A percentile compares a stretch with the other conserved stretches of the same genome.
phyloP scores from a whole-genome alignment of 2,888 invertebrate species.

The Protonemura montana region DNA sequence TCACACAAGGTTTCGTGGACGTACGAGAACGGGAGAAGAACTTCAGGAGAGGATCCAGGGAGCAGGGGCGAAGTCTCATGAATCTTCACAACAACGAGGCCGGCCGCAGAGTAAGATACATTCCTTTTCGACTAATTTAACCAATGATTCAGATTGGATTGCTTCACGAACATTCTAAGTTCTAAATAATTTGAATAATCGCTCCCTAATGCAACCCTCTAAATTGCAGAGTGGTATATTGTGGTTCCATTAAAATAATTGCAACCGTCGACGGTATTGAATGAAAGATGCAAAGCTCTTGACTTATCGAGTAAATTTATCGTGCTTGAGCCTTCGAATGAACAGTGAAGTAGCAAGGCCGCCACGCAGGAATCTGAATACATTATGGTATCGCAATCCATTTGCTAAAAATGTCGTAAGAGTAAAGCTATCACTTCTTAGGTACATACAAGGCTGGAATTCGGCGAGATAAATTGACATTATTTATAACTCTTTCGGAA shows the following conservation, averaged over 20 bases:
- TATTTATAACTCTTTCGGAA: neutral
- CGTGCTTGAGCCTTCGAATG: neutral
- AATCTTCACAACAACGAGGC: constrained; percentile 98
- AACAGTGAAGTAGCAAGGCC: neutral
- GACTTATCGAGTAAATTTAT: neutral
- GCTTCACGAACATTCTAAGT: neutral
- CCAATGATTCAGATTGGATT: neutral
- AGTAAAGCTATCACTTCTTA: neutral
- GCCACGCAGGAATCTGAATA: neutral
- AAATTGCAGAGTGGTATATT: neutral
- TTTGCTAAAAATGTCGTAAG: neutral
- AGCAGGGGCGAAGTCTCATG: constrained; percentile 89
- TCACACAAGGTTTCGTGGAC: constrained; percentile 94
- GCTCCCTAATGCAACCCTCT: neutral
- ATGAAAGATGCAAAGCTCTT: constrained; percentile 7
- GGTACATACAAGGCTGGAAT: neutral
- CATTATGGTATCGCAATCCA: neutral
- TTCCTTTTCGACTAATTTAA: neutral
- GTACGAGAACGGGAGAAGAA: constrained; percentile 80
- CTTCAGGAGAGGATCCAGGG: constrained; percentile 81
- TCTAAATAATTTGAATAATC: neutral
- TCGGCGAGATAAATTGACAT: neutral
- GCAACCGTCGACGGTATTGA: neutral
- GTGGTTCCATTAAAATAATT: constrained; percentile 4
- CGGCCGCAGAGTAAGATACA: constrained; percentile 84